phyloP scores from a whole-genome alignment of 2,888 invertebrate species.

The Drosophila mayaguana region DNA sequence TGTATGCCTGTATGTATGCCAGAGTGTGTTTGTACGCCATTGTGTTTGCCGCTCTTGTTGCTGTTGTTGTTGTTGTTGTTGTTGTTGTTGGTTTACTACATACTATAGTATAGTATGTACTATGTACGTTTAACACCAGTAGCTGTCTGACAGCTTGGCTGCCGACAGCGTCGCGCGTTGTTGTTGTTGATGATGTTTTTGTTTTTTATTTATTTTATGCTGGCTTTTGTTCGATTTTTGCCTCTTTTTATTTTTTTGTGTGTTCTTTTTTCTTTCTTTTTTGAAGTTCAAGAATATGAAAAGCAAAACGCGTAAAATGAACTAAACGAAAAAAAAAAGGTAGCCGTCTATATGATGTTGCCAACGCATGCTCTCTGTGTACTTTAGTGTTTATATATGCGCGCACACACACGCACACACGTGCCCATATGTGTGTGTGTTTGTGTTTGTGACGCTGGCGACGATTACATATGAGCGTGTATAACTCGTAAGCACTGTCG shows the following conservation, averaged over 20 bases:
- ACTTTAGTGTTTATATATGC: slow-evolving; percentile 18
- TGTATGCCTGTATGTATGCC: slow-evolving; percentile 7
- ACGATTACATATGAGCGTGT: slow-evolving; percentile 30
- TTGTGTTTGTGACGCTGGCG: slow-evolving; percentile 23
- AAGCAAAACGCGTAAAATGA: slow-evolving; percentile 72
- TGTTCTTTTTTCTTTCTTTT: slow-evolving; percentile 22
- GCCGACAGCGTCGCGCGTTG: slow-evolving; percentile 57
- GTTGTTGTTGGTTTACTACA: slow-evolving; percentile 66
- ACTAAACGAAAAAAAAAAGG: slow-evolving; percentile 61
- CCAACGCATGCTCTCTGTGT: slow-evolving; percentile 64
- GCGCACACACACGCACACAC: slow-evolving; percentile 1
- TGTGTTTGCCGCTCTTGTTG: slow-evolving; percentile 47
- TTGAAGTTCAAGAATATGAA: slow-evolving; percentile 81
- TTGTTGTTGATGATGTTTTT: slow-evolving; percentile 24
- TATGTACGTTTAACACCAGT: slow-evolving; percentile 79
- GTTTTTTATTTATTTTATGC: slow-evolving; percentile 65
- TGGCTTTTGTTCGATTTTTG: slow-evolving; percentile 65
- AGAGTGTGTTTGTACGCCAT: slow-evolving; percentile 18
- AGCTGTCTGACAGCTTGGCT: slow-evolving; percentile 81
- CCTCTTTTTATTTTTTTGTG: slow-evolving; percentile 26
- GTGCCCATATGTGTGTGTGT: background rate
- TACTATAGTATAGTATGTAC: slow-evolving; percentile 49
- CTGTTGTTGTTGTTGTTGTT: slow-evolving; percentile 35
- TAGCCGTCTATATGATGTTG: slow-evolving; percentile 56
- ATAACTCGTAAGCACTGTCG: slow-evolving; percentile 3